Percentiles rank a stretch among this genome's conserved stretches.
Evolutionary conservation across 2,888 invertebrate species (phyloP).

Genomic region (Agrilus mali): DNA sequence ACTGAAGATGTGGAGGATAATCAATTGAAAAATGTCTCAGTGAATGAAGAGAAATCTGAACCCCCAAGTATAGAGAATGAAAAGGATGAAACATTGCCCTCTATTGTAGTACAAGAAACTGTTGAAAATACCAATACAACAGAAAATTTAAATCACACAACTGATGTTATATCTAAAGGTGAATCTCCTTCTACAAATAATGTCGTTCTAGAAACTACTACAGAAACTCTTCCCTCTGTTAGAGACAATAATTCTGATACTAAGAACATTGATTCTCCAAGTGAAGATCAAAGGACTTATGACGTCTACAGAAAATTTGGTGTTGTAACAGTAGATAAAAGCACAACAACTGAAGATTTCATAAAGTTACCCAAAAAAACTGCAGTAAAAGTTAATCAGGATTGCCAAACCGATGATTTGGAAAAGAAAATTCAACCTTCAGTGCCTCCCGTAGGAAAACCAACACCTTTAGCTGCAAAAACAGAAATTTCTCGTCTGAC

Average conservation of each 20-base stretch:
- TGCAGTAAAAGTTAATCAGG: conserved; percentile 28
- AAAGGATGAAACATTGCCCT: background rate
- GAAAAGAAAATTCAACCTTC: conserved; percentile 17
- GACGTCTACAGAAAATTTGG: conserved; percentile 30
- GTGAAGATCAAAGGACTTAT: conserved; percentile 33
- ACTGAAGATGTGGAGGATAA: too few relatives aligned
- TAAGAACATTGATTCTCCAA: conserved; percentile 29
- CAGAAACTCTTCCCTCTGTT: background rate
- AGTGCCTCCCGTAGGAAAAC: conserved; percentile 1
- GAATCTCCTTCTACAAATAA: background rate
- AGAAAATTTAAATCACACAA: conserved; percentile 1
- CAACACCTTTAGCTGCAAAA: conserved; percentile 15
- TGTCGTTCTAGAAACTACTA: background rate
- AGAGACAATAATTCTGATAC: conserved; percentile 2
- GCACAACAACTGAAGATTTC: conserved; percentile 32
- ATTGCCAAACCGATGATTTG: conserved; percentile 29
- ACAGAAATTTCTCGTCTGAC: conserved; percentile 13
- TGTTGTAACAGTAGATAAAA: conserved; percentile 31
- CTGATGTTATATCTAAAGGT: background rate
- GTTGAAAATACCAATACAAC: background rate
- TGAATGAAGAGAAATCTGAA: background rate
- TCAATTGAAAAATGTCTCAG: background rate
- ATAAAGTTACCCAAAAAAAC: conserved; percentile 25
- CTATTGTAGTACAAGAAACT: background rate
- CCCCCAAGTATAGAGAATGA: background rate